Base-by-base conservation (phyloP, 92 coral and sea anemone species). In the Siderastrea radians region DNA sequence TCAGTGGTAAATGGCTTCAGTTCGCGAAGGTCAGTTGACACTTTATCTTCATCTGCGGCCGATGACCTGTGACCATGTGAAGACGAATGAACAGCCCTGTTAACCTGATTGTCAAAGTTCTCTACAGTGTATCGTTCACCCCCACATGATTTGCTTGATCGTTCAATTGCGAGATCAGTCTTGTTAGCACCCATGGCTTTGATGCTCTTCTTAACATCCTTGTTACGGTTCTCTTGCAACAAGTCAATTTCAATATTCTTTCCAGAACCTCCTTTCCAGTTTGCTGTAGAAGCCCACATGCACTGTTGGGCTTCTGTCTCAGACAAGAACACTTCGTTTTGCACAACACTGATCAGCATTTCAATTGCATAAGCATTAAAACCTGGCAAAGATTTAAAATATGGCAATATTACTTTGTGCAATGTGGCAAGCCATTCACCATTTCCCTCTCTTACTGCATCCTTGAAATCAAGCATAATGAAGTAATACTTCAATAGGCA, bases 221-320 rank as follows among this genome's bases (percentile, higher is more conserved):
- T n/a, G n/a, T n/a, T n/a, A n/a, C n/a, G n/a, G n/a, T n/a, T n/a
- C n/a, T n/a, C n/a, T n/a, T n/a, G n/a, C n/a, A n/a, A n/a, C n/a
- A n/a, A n/a, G n/a, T n/a, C n/a, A n/a, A n/a, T n/a, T n/a, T n/a
- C n/a, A n/a, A n/a, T n/a, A n/a, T n/a, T n/a, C n/a, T n/a, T n/a
- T n/a, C n/a, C n/a, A n/a, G n/a, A n/a, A n/a, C n/a, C n/a, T n/a
- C n/a, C n/a, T n/a, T n/a, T n/a, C 91, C 94, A 91, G 66, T 91
- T 91, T 55, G 88, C 91, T 51, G 94, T 91, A 38, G 92, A 72
- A 26, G 94, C 94, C 94, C 92, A 92, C 72, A 84, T 82, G 68
- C 86, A 68, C 50, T 84, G 81, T 68, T 89, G 80, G 17, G 88
- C 84, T 83, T 92, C 95, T 84, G 95, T 88, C n/a, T 85, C 88